phyloP scores from a whole-genome alignment of 2,113 vertebrate genomes.

The Pycnonotus jocosus region DNA sequence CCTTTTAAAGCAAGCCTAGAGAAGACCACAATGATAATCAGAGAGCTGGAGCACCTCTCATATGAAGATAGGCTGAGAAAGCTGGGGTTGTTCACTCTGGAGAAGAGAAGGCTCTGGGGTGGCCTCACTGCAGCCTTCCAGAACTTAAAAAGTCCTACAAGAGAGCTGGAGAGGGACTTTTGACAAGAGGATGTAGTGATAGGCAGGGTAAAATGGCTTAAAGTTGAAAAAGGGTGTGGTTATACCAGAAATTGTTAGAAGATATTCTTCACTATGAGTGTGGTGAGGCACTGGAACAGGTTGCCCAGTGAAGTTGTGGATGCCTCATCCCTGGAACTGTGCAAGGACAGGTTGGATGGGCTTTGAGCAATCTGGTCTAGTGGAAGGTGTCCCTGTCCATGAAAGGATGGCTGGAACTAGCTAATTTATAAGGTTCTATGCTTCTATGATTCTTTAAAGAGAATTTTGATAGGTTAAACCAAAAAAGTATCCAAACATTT shows the following conservation, averaged over 20 bases:
- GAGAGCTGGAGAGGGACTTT: background rate
- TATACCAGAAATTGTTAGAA: background rate
- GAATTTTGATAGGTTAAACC: background rate
- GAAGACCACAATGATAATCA: background rate
- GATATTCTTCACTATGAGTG: background rate
- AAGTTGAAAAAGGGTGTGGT: background rate
- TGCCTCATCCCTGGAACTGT: background rate
- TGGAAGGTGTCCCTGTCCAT: background rate
- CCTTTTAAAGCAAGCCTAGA: rapidly evolving
- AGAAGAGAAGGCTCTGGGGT: background rate
- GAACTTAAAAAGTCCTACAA: background rate
- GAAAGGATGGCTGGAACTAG: background rate
- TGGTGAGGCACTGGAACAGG: background rate
- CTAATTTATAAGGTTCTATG: background rate
- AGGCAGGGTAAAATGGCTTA: background rate
- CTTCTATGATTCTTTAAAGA: background rate
- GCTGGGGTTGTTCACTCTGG: background rate
- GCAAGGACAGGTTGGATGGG: background rate
- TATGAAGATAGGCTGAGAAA: background rate
- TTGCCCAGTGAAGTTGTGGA: background rate
- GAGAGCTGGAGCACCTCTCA: background rate
- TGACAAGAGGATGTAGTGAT: background rate
- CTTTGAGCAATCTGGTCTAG: background rate
- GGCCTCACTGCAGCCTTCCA: background rate
- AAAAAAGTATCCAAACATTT: background rate